Percentiles rank a stretch among this genome's conserved stretches.
These are phyloP conservation scores for Acrocephalus kingi DNA, from an alignment of 2,113 vertebrate genomes.

Conservation along the genomic window DNA sequence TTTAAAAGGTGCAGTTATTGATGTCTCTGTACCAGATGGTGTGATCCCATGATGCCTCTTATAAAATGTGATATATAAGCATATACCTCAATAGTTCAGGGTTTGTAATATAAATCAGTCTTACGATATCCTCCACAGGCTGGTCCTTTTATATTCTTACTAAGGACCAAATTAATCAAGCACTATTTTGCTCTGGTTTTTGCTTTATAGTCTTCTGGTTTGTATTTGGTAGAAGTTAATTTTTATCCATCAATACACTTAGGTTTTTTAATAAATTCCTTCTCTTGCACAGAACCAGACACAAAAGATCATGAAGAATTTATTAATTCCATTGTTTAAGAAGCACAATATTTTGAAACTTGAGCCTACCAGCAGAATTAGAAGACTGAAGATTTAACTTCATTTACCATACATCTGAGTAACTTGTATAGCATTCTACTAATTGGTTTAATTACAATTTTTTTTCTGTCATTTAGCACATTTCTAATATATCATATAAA, in stretches of 20 bases:
- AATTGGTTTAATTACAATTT: not conserved
- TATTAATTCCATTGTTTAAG: not conserved
- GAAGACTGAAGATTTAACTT: not conserved
- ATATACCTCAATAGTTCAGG: slow-evolving; percentile 65
- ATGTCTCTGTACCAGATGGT: slow-evolving; percentile 65
- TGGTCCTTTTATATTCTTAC: slow-evolving; percentile 58
- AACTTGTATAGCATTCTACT: not conserved
- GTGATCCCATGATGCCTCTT: slow-evolving; percentile 56
- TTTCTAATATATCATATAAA: not conserved
- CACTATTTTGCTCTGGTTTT: slow-evolving; percentile 28
- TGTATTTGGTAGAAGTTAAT: not conserved
- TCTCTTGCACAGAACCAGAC: not conserved
- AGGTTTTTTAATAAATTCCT: not conserved
- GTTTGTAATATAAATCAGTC: slow-evolving; percentile 59
- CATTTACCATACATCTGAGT: not conserved
- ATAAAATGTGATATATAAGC: slow-evolving; percentile 69
- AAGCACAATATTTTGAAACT: not conserved
- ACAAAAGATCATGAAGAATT: not conserved
- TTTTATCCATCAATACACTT: not conserved
- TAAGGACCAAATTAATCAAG: slow-evolving; percentile 67
- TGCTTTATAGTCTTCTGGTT: not conserved
- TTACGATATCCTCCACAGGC: slow-evolving; percentile 20
- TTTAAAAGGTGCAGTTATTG: slow-evolving; percentile 59
- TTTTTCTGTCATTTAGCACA: not conserved
- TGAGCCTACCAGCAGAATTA: not conserved